These are phyloP conservation scores for Ovis aries DNA, from an alignment of 2,113 vertebrate genomes.

Conservation along the genomic window DNA sequence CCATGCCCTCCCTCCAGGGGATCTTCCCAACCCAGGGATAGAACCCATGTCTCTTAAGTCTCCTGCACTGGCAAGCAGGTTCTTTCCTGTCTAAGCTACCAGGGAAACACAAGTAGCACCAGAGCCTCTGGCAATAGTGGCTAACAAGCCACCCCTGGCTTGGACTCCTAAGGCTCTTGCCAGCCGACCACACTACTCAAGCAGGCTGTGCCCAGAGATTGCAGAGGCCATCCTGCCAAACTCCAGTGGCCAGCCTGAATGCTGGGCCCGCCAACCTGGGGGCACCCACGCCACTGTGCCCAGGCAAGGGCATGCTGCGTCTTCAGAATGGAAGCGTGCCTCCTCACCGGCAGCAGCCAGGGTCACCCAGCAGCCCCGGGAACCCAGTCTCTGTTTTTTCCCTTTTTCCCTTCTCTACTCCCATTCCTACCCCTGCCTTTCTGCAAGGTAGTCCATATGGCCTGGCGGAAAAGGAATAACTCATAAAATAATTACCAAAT, in stretches of 20 bases:
- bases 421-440: neutral
- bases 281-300: neutral
- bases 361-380: neutral
- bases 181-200: neutral
- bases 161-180: neutral
- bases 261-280: neutral
- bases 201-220: neutral
- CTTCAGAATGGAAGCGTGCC: neutral
- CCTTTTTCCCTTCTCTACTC: neutral
- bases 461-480: neutral
- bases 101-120: neutral
- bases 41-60: neutral
- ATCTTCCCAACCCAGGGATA: neutral
- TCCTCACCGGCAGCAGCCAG: neutral
- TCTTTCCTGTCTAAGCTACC: neutral
- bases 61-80: neutral
- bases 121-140: neutral
- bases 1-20: neutral
- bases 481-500: neutral
- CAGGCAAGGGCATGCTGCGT: neutral
- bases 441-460: neutral
- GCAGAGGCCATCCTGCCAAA: neutral
- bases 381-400: neutral
- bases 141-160: neutral
- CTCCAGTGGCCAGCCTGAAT: fast-evolving